Conservation (phyloP, 2,113 vertebrate species). For the Rattus rattus region DNA sequence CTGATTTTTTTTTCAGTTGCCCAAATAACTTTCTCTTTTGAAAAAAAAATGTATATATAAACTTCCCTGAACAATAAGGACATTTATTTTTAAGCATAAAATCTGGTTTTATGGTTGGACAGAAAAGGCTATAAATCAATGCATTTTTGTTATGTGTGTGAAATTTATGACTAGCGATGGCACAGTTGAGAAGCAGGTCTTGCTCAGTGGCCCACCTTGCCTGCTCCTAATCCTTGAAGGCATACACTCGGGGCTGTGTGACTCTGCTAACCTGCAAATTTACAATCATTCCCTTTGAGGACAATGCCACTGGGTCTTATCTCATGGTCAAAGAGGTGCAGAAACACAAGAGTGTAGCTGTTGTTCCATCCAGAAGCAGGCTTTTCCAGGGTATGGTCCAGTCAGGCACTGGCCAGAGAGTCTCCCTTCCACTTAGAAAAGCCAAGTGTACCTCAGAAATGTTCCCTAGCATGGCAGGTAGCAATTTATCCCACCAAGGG, state of each 20-base stretch:
- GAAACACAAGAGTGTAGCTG: not conserved
- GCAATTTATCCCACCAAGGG: not conserved
- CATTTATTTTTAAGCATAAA: conserved; percentile 62
- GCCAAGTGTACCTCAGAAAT: not conserved
- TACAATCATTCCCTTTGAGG: conserved; percentile 7
- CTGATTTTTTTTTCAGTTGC: conserved; percentile 65
- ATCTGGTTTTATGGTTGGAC: conserved; percentile 21
- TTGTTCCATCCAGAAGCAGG: conserved; percentile 3
- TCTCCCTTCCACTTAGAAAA: not conserved
- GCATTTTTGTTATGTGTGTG: not conserved
- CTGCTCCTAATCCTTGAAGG: not conserved
- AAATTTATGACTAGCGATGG: not conserved
- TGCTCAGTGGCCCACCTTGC: fast-evolving
- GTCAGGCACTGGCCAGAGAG: not conserved
- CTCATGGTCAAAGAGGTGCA: not conserved
- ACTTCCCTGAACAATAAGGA: conserved; percentile 61
- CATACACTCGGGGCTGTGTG: not conserved
- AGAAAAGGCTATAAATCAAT: conserved; percentile 63
- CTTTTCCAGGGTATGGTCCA: not conserved
- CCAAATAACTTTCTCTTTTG: conserved; percentile 61
- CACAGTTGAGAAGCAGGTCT: not conserved
- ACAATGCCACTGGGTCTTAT: not conserved
- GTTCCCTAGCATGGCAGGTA: not conserved
- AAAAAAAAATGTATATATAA: conserved; percentile 28
- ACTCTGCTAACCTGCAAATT: conserved; percentile 57